Percentiles rank a stretch among this genome's conserved stretches.
Evolutionary conservation across 30 jellyfish, hydroid and myxozoan genomes (phyloP).

Genomic region (Pelagia noctiluca): DNA sequence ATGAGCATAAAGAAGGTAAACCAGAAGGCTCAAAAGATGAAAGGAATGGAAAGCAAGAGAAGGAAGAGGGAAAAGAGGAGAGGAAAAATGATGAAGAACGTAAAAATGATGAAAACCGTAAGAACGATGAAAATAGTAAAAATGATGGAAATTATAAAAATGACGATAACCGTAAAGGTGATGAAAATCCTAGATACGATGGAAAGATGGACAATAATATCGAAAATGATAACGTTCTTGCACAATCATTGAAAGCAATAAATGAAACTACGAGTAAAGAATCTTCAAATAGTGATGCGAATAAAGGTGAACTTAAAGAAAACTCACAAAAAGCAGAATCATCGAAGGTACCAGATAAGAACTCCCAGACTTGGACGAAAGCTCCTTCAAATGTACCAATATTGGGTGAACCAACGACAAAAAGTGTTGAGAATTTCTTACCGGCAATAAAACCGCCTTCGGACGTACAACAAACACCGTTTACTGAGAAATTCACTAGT

Average conservation of each 20-base stretch:
- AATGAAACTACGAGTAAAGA: conserved; percentile 12
- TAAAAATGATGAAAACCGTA: background rate
- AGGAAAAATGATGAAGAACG: background rate
- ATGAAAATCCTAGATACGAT: background rate
- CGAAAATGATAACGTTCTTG: conserved; percentile 31
- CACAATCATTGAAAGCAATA: conserved; percentile 32
- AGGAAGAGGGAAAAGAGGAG: background rate
- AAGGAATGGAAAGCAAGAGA: conserved; percentile 5
- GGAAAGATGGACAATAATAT: conserved; percentile 8
- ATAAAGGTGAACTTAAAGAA: background rate
- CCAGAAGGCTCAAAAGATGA: no score
- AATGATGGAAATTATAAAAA: conserved; percentile 5
- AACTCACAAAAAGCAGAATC: background rate
- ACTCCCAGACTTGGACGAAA: conserved; percentile 17
- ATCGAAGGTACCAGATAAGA: background rate
- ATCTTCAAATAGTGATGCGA: background rate
- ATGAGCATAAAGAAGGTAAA: no score
- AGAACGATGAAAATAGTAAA: background rate
- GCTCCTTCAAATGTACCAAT: conserved; percentile 48
- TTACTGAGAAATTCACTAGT: background rate
- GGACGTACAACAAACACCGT: background rate
- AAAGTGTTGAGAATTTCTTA: conserved; percentile 57
- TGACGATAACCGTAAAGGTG: background rate
- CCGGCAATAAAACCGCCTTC: conserved; percentile 52
- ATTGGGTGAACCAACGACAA: conserved; percentile 58